These are phyloP conservation scores for Calyptomena viridis DNA, from an alignment of 2,113 vertebrate genomes.

Conservation along the genomic window DNA sequence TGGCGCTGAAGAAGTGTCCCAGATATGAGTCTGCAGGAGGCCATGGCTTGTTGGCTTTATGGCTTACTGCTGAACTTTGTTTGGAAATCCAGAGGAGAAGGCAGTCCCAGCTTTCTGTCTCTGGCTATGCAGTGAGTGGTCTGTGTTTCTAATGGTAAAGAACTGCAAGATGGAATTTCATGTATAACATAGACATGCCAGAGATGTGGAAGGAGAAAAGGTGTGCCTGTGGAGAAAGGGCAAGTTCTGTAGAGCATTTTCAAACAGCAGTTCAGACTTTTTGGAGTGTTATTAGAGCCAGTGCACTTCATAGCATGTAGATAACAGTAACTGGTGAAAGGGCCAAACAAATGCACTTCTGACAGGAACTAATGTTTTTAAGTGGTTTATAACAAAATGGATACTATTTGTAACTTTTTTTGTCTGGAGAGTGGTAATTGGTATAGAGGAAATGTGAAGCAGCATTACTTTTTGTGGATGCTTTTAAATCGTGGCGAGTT, in stretches of 20 bases:
- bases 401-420: background rate
- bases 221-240: background rate
- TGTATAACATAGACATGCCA: accelerated
- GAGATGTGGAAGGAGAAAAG: background rate
- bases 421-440: background rate
- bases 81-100: background rate
- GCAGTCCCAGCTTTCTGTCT: background rate
- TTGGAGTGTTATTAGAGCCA: background rate
- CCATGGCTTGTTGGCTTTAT: background rate
- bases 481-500: background rate
- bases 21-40: background rate
- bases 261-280: background rate
- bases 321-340: background rate
- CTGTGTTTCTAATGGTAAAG: background rate
- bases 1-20: background rate
- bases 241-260: background rate
- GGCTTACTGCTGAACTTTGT: background rate
- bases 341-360: background rate
- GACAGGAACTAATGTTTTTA: background rate
- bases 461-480: background rate
- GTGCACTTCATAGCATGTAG: background rate
- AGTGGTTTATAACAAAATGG: background rate
- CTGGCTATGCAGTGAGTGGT: background rate
- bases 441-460: background rate
- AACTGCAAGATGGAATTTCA: background rate